Base-by-base conservation (phyloP, 1,140 invertebrate genomes). In the Achatina immaculata region DNA sequence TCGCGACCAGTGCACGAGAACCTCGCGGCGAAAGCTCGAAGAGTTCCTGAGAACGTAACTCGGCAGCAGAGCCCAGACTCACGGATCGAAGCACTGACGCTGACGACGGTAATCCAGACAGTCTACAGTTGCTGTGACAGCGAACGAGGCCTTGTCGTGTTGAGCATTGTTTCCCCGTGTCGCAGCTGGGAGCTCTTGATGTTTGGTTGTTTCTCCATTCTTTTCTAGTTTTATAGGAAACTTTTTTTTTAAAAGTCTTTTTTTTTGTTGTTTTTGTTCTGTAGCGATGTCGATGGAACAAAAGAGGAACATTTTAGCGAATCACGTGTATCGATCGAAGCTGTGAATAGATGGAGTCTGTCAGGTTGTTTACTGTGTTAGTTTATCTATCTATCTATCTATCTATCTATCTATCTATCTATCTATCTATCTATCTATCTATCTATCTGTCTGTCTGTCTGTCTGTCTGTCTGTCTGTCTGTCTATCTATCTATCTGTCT, bases 351-450 rank as follows among this genome's bases (percentile, higher is more conserved):
- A 62, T 62, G 28, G 58, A 2, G 58, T 28, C 28, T 62, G 0
- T 4, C n/a, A 31, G n/a, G 16, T 62, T 28, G 58, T 28, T 62
- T 62, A 4, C n/a, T 28, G 58, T 62, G 31, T 62, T 55, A 55
- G 28, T 62, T 31, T 55, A 55, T 55, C 51, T 55, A 55, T 55
- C 51, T 55, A 55, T 55, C 51, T 55, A 55, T 55, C 51, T 55
- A 55, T 55, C 51, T 55, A 55, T 55, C 51, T 55, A 55, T 55
- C 51, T 55, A n/a, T 55, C 14, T n/a, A n/a, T 55, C 24, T 14
- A 55, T 55, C 14, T 55, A 21, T 55, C 51, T 55, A n/a, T 55
- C 51, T 55, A 21, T 55, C 24, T 21, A 24, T 55, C 51, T 55
- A 2, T 14, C 51, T 24, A 24, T 24, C 24, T 55, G 51, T 6